Conservation (phyloP, 2,113 vertebrate genomes). For the Ailurus styani region DNA sequence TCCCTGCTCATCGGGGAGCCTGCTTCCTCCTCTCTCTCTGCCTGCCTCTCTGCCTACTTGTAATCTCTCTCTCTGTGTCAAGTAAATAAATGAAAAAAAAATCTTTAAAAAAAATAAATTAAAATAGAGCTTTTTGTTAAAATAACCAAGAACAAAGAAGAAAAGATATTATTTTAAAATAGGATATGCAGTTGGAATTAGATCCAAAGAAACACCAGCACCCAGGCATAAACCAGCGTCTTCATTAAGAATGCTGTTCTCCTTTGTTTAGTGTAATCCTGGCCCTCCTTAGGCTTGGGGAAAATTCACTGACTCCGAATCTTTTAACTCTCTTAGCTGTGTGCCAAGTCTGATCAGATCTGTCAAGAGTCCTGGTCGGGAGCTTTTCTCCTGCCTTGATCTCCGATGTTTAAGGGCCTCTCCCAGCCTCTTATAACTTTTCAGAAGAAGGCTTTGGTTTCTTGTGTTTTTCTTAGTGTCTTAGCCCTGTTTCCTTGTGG, state of each 20-base stretch:
- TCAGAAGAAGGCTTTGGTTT: background rate
- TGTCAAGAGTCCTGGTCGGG: background rate
- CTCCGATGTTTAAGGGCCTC: background rate
- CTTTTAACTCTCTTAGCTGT: background rate
- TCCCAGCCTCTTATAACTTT: background rate
- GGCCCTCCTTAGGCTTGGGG: background rate
- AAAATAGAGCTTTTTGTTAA: conserved; percentile 26
- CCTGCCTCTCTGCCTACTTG: too few species aligned
- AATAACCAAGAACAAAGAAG: background rate
- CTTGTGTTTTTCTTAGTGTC: background rate
- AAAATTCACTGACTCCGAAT: background rate
- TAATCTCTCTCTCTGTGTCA: too few species aligned
- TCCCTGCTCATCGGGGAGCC: too few species aligned
- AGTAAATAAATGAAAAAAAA: too few species aligned
- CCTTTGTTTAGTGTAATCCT: background rate
- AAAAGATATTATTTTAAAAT: background rate
- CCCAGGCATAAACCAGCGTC: fast-evolving
- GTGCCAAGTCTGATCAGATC: background rate
- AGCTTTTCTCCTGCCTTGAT: background rate
- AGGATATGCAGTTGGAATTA: background rate
- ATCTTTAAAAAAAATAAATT: too few species aligned
- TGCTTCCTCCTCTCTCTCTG: too few species aligned
- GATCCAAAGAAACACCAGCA: background rate
- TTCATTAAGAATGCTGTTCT: background rate
- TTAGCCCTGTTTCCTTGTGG: background rate